Evolutionary conservation across 2,888 invertebrate species (phyloP), one percentile per base, ranked within the genome.

Genomic region (Papilio protenor): DNA sequence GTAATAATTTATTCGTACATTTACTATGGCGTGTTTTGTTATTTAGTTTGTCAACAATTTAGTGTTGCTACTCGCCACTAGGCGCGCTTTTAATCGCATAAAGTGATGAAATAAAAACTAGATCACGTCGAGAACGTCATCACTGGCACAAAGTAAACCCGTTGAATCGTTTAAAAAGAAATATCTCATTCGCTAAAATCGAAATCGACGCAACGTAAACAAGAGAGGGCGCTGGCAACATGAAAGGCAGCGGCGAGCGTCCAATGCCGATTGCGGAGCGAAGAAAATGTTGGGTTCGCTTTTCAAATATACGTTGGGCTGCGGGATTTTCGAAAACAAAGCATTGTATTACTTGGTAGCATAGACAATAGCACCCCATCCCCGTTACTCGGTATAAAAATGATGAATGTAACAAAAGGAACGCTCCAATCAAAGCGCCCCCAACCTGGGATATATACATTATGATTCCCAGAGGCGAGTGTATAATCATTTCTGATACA

Each of bases 171-270:
- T 81, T 77, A 81, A 78, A 81, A 82, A 85, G 82, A 83, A 82
- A 80, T 80, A 84, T 84, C 83, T 84, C 86, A 85, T 85, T 85
- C 83, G 84, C 83, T 86, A 83, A 87, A 86, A 87, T 86, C 85
- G 83, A 83, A 83, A 80, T 79, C 81, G 61, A 78, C 73, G 81
- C 81, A 82, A 80, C 80, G 69, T 33, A 61, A 84, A 82, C 84
- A 84, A 82, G 57, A 81, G 79, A 77, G 82, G 82, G 85, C 84
- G 84, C 79, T 83, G 76, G 81, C 75, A 80, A 84, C 84, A 84
- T 83, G 82, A 85, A 84, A 84, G 82, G 82, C 61, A 74, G 80
- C 81, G 83, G 84, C 76, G 79, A 66, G 69, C 81, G 81, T 82
- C 77, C 77, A 66, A 77, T 80, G 81, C 78, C 77, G 85, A 85